A percentile compares a stretch with the other conserved stretches of the same genome.
phyloP scores from a whole-genome alignment of 2,113 vertebrate genomes.

The Nerophis lumbriciformis region DNA sequence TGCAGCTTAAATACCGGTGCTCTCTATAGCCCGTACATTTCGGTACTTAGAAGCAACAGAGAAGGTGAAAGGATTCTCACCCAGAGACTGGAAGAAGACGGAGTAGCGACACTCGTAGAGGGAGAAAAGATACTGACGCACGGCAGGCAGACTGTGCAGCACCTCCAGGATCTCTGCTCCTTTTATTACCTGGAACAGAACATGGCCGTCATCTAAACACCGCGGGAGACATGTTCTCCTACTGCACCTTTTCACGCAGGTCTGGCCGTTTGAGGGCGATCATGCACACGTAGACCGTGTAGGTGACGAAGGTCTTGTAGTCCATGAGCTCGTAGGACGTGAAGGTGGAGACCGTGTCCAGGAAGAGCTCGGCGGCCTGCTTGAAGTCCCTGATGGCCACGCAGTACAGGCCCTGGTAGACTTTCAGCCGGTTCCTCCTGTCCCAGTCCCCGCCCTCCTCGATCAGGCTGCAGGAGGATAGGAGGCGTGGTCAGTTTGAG shows the following conservation, averaged over 20 bases:
- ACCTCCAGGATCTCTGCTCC: conserved; percentile 97
- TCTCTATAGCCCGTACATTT: no score
- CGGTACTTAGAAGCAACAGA: not conserved
- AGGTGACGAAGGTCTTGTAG: conserved; percentile 98
- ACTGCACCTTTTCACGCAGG: conserved; percentile 89
- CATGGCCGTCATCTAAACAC: not conserved
- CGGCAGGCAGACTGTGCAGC: conserved; percentile 85
- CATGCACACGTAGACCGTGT: conserved; percentile 98
- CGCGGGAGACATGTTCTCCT: not conserved
- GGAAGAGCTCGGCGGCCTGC: conserved; percentile 94
- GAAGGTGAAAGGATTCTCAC: conserved; percentile 66
- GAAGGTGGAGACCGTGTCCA: conserved; percentile 96
- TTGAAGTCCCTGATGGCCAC: conserved; percentile 97
- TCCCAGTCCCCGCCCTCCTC: conserved; percentile 99
- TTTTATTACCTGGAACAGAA: conserved; percentile 85
- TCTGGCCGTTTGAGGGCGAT: conserved; percentile 94
- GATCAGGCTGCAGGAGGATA: conserved; percentile 78
- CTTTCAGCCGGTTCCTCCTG: conserved; percentile 93
- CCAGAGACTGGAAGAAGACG: conserved; percentile 91
- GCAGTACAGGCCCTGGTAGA: conserved; percentile 96
- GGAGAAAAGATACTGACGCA: conserved; percentile 96
- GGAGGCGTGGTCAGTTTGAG: no score
- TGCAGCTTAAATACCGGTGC: no score
- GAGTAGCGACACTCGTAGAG: conserved; percentile 93
- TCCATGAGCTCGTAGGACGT: conserved; percentile 99